Percentiles rank a stretch among this genome's conserved stretches.
Evolutionary conservation across 64 coral and sea anemone species (phyloP).

Genomic region (Montipora cactus): DNA sequence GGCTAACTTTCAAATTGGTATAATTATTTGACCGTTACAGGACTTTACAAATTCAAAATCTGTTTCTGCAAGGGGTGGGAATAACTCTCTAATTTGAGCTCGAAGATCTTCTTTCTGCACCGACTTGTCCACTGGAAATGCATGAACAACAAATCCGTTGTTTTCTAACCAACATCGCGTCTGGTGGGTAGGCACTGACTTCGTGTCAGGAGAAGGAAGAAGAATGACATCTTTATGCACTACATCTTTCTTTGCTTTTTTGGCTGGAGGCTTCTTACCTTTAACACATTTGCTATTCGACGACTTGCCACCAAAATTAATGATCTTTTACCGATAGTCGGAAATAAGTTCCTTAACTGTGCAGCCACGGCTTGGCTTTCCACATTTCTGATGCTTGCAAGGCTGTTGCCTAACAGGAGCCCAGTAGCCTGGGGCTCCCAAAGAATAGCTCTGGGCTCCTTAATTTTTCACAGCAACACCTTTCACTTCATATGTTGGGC

Average conservation of each 20-base stretch:
- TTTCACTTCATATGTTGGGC: no score
- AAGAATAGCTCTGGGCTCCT: no score
- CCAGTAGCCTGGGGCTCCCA: no score
- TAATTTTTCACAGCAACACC: no score
- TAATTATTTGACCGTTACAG: slow-evolving; percentile 58
- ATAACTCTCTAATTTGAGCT: slow-evolving; percentile 32
- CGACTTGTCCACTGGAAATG: no score
- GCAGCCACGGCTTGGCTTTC: no score
- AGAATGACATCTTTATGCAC: slow-evolving; percentile 23
- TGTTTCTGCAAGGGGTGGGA: slow-evolving; percentile 18
- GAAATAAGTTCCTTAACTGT: no score
- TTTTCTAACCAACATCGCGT: slow-evolving; percentile 43
- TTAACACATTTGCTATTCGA: slow-evolving; percentile 25
- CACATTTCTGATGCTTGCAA: no score
- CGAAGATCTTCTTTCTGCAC: no score
- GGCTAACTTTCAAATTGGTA: not conserved
- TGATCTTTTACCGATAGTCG: no score
- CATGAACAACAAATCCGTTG: slow-evolving; percentile 12
- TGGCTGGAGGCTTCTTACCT: slow-evolving; percentile 45
- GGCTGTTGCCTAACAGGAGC: no score
- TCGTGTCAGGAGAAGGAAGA: slow-evolving; percentile 3
- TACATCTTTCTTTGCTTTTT: slow-evolving; percentile 47
- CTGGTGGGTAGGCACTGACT: slow-evolving; percentile 38
- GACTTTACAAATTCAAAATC: slow-evolving; percentile 54
- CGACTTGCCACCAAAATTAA: not conserved